Evolutionary conservation across 2,888 invertebrate genomes (phyloP).

Genomic region (Drosophila bunnanda): DNA sequence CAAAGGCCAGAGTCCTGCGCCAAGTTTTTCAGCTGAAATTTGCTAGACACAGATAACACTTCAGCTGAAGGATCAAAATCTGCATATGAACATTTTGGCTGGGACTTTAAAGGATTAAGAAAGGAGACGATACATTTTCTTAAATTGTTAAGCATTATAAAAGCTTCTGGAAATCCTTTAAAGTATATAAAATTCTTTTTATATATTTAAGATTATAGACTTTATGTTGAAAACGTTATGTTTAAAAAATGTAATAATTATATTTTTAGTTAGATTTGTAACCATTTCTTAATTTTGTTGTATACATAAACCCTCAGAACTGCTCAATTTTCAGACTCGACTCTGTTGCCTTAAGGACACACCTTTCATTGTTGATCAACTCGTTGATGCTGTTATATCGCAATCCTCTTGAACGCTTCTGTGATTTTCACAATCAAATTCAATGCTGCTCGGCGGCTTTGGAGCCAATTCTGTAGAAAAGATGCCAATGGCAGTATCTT

Average conservation of each 20-base stretch:
- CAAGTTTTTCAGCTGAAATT: constrained; percentile 36
- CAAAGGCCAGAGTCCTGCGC: constrained; percentile 19
- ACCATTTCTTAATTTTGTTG: not conserved
- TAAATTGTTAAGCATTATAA: not conserved
- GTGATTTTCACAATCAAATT: constrained; percentile 53
- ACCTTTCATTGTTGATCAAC: constrained; percentile 17
- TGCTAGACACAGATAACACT: constrained; percentile 27
- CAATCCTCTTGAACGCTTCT: constrained; percentile 51
- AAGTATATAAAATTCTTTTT: not conserved
- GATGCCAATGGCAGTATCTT: constrained; percentile 46
- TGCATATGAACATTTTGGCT: constrained; percentile 10
- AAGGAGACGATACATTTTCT: not conserved
- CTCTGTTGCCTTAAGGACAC: constrained; percentile 10
- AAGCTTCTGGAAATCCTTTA: not conserved
- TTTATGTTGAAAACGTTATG: too few relatives aligned
- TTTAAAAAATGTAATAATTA: too few relatives aligned
- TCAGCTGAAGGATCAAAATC: constrained; percentile 16
- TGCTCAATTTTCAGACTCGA: constrained; percentile 5
- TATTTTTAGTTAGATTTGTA: not conserved
- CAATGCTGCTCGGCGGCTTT: constrained; percentile 48
- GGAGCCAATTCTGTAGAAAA: constrained; percentile 40
- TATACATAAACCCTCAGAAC: not conserved
- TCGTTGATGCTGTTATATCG: constrained; percentile 6
- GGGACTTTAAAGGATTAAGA: constrained; percentile 1
- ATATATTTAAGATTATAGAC: not conserved